A percentile compares a stretch with the other conserved stretches of the same genome.
These are phyloP conservation scores for Acyrthosiphon pisum DNA, from an alignment of 1,140 invertebrate species.

Conservation along the genomic window DNA sequence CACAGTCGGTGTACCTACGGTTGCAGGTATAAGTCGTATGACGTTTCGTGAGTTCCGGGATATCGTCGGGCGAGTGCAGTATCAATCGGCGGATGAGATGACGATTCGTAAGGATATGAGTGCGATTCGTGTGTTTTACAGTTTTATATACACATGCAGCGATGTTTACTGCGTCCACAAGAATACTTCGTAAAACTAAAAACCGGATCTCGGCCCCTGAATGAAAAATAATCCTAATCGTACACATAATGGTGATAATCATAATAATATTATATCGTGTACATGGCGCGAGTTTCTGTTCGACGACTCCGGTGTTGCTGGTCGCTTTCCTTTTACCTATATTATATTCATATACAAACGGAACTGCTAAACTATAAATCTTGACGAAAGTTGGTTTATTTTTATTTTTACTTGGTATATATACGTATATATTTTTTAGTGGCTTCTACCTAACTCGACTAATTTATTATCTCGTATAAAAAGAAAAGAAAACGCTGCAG, in stretches of 20 bases:
- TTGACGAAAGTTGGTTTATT: neutral
- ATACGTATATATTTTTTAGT: neutral
- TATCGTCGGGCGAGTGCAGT: too few relatives aligned
- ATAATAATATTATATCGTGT: too few relatives aligned
- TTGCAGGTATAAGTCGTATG: too few relatives aligned
- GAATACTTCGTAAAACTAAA: neutral
- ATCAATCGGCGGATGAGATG: too few relatives aligned
- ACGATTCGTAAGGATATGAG: too few relatives aligned
- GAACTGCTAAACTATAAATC: constrained; percentile 15
- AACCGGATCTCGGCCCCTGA: neutral
- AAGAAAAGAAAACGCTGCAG: neutral
- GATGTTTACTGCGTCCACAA: too few relatives aligned
- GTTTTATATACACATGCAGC: too few relatives aligned
- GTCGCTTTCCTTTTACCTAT: neutral
- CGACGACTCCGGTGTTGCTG: neutral
- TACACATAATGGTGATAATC: neutral
- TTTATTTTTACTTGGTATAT: neutral
- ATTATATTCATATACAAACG: neutral
- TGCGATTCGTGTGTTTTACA: too few relatives aligned
- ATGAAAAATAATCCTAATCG: neutral
- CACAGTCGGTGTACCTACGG: too few relatives aligned
- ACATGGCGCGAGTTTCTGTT: neutral
- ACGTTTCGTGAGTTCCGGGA: too few relatives aligned
- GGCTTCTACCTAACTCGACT: neutral
- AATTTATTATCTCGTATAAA: constrained; percentile 24